Evolutionary conservation across 2,888 invertebrate genomes (phyloP), one percentile per base, ranked within the genome.

Genomic region (Lathronympha strigana): DNA sequence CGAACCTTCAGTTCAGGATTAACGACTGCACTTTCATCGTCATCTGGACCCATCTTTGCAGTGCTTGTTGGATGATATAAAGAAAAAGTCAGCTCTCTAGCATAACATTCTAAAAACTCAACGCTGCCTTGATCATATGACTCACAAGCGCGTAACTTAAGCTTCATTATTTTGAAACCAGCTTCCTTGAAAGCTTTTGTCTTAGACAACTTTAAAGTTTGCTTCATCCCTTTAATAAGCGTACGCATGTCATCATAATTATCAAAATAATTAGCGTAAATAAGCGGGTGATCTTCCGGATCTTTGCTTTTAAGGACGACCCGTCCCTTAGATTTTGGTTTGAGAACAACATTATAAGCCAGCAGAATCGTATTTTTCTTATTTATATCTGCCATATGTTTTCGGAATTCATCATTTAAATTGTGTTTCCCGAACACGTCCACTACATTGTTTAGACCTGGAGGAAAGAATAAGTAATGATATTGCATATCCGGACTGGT

Each of bases 21-120:
- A 0, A 95, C 94, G 0, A 94, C 94, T 0, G 94, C 83, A 9
- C 73, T 76, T 0, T 80, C 71, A 71, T 92, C 92, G 8, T 66
- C 73, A 1, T 74, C 73, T 0, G 93, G 90, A 3, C 94, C 95
- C 95, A 95, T 95, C 80, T 92, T 94, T 0, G 89, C 89, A 0
- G 94, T 93, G 54, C 96, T 93, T 1, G 93, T 93, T 0, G 96
- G 96, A 83, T 96, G 96, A 73, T 95, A 96, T 43, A 96, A 93
- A 0, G 88, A 84, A 67, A 84, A 80, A 1, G 87, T 86, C 33
- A 85, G 50, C 67, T 83, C 67, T 80, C 88, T 67, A 1, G 79
- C 68, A 38, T 78, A 70, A 58, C 87, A 87, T 62, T 83, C 78
- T 13, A 86, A 67, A 69, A 76, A 77, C 2, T 81, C 76, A 51